Base-by-base conservation (phyloP, 2,797 vertebrate species). In the Siniperca undulata region DNA sequence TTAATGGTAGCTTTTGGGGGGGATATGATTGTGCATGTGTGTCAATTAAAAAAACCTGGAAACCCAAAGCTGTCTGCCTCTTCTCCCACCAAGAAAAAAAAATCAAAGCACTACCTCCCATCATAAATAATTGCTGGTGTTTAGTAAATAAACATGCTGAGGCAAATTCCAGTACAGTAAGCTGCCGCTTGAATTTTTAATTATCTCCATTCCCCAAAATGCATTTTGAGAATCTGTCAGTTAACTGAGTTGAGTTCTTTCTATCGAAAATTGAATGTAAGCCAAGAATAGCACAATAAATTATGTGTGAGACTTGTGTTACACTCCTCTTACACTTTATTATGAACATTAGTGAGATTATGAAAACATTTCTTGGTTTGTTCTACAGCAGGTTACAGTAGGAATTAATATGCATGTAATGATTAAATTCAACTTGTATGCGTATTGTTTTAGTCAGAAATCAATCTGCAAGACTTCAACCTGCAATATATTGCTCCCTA, bases 121-220 rank as follows among this genome's bases (percentile, higher is more conserved):
- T 74, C 64, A 59, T 70, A 70, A 85, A 67, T 70, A 58, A 81
- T 56, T 81, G 42, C 72, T 82, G 73, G 56, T 78, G 64, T 78
- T 80, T 66, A 55, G 52, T 60, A 79, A 85, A 69, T 81, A 81
- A 81, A 78, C 56, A 81, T 65, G 44, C 58, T 42, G 50, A 84
- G 44, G 74, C 53, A 80, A 61, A 74, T 81, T 77, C 11, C 20
- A 52, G 17, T 38, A 74, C 60, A 61, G 77, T 64, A 59, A 70
- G 58, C 64, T 70, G 40, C 14, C 1, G 27, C 72, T 61, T 78
- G 27, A 60, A 73, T 71, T 70, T 83, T 83, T 77, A 77, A 86
- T 82, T 60, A 86, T 77, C 82, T 69, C 42, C 24, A 13, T 70
- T 22, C 38, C 27, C 58, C 34, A 67, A 79, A 84, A 77, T 62